These are phyloP conservation scores for Sebastes taczanowskii DNA, from an alignment of 2,797 vertebrate species.

Conservation along the genomic window DNA sequence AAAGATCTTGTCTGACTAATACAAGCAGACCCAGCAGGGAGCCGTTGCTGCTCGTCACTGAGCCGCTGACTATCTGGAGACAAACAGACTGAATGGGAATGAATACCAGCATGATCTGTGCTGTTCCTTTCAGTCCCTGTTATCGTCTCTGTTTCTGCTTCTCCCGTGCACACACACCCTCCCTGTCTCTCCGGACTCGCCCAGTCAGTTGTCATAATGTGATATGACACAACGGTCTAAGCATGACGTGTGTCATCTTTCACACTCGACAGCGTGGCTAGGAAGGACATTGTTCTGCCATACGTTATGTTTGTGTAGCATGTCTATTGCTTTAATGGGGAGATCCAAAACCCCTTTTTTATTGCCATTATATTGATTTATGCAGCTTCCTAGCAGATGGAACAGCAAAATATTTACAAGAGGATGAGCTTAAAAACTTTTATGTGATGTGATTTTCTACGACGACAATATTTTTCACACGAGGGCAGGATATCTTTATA, in stretches of 20 bases:
- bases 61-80: slow-evolving; percentile 43
- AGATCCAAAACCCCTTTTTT: slow-evolving; percentile 1
- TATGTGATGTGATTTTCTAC: slow-evolving; percentile 24
- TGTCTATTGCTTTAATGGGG: slow-evolving; percentile 34
- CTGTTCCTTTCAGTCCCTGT: slow-evolving; percentile 64
- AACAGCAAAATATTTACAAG: slow-evolving; percentile 10
- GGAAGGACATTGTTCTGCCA: slow-evolving; percentile 62
- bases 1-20: slow-evolving; percentile 25
- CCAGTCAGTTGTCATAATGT: slow-evolving; percentile 69
- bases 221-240: slow-evolving; percentile 67
- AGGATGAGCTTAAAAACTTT: slow-evolving; percentile 30
- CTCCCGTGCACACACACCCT: slow-evolving; percentile 27
- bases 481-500: slow-evolving; percentile 39
- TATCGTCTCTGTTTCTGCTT: slow-evolving; percentile 51
- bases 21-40: slow-evolving; percentile 41
- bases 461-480: slow-evolving; percentile 19
- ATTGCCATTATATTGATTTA: not conserved
- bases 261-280: slow-evolving; percentile 56
- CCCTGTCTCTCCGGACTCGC: slow-evolving; percentile 40
- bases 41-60: slow-evolving; percentile 21
- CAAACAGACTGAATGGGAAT: slow-evolving; percentile 60
- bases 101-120: slow-evolving; percentile 65
- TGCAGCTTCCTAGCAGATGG: not conserved
- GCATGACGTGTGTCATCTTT: slow-evolving; percentile 74
- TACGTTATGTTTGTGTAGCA: slow-evolving; percentile 43